These are phyloP conservation scores for Torymus tubicola DNA, from an alignment of 2,888 invertebrate genomes.

Conservation along the genomic window DNA sequence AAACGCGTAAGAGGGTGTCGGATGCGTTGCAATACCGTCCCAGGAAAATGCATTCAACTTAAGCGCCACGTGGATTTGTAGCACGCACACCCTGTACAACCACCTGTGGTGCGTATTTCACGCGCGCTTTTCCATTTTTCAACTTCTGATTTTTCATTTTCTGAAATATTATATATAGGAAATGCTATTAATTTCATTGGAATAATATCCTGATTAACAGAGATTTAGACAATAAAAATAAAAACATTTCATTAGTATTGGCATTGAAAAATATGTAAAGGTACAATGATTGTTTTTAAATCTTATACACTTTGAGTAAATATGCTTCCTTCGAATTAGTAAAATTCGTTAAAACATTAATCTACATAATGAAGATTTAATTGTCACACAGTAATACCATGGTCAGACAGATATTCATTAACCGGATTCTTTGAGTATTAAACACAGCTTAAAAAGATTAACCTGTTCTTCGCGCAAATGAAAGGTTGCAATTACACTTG, in stretches of 20 bases:
- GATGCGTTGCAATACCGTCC: conserved; percentile 29
- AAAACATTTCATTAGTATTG: too few species aligned
- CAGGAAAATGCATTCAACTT: conserved; percentile 38
- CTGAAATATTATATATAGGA: not conserved
- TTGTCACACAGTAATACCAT: too few species aligned
- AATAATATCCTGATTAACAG: too few species aligned
- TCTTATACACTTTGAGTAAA: too few species aligned
- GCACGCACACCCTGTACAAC: conserved; percentile 44
- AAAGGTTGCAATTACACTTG: conserved; percentile 42
- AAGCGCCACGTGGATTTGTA: conserved; percentile 44
- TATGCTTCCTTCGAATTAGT: too few species aligned
- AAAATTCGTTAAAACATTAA: too few species aligned
- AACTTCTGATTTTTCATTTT: not conserved
- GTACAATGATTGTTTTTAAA: too few species aligned
- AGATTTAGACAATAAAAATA: too few species aligned
- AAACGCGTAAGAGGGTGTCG: conserved; percentile 45
- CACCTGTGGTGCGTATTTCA: conserved; percentile 52
- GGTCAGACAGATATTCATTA: conserved; percentile 9
- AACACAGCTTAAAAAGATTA: conserved; percentile 40
- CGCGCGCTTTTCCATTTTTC: conserved; percentile 18
- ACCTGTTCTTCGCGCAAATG: conserved; percentile 11
- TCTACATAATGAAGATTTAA: too few species aligned
- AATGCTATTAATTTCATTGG: not conserved
- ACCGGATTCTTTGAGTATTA: conserved; percentile 18
- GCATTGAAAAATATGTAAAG: too few species aligned